Evolutionary conservation across 1,140 invertebrate genomes (phyloP).

Genomic region (Heliconius nattereri): DNA sequence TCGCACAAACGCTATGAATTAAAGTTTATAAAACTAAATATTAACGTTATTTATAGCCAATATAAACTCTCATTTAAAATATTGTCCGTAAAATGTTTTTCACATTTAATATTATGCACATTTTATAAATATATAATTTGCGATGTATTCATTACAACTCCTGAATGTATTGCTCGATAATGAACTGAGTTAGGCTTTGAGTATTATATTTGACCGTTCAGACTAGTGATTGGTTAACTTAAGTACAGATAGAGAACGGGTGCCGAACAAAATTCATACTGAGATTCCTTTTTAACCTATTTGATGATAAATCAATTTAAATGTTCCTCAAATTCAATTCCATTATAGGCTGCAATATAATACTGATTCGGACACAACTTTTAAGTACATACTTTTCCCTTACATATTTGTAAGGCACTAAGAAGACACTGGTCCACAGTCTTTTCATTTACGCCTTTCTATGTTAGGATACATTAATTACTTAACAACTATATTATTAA

Average conservation of each 20-base stretch:
- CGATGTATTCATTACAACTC: background rate
- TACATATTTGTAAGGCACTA: slow-evolving; percentile 49
- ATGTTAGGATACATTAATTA: slow-evolving; percentile 68
- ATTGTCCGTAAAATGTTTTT: slow-evolving; percentile 23
- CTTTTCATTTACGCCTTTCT: slow-evolving; percentile 49
- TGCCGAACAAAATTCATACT: slow-evolving; percentile 37
- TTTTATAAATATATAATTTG: slow-evolving; percentile 12
- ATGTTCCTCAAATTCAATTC: slow-evolving; percentile 19
- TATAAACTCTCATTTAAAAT: slow-evolving; percentile 22
- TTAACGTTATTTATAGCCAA: slow-evolving; percentile 15
- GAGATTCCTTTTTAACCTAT: slow-evolving; percentile 39
- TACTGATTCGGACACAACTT: slow-evolving; percentile 47
- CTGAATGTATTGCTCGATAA: slow-evolving; percentile 16
- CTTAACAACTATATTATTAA: slow-evolving; percentile 65
- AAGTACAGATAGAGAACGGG: slow-evolving; percentile 46
- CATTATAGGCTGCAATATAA: slow-evolving; percentile 40
- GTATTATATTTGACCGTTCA: slow-evolving; percentile 44
- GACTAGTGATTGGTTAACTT: slow-evolving; percentile 57
- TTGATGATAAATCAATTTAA: slow-evolving; percentile 22
- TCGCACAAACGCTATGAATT: slow-evolving; percentile 22
- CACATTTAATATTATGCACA: slow-evolving; percentile 18
- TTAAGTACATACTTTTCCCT: slow-evolving; percentile 49
- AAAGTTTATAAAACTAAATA: slow-evolving; percentile 10
- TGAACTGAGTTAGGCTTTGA: slow-evolving; percentile 30
- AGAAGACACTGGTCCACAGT: slow-evolving; percentile 52